A percentile compares a stretch with the other conserved stretches of the same genome.
Conservation (phyloP, 1,140 invertebrate genomes). For the Hycleus cichorii region DNA sequence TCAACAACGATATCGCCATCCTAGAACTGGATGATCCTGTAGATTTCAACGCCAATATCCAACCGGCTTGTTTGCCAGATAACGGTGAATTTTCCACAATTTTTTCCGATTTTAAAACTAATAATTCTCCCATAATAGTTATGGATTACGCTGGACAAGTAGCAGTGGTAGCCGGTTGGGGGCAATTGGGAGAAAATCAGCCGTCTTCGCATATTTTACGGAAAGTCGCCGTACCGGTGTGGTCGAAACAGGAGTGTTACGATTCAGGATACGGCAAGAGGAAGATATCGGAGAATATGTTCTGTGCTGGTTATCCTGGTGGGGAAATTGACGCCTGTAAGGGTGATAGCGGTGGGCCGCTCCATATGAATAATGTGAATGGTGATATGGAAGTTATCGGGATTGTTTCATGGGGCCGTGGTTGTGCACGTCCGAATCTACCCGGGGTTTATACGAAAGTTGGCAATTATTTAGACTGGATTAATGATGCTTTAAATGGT, state of each 20-base stretch:
- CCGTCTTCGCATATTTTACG: conserved; percentile 52
- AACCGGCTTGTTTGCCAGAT: conserved; percentile 64
- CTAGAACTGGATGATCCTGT: conserved; percentile 60
- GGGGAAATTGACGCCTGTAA: conserved; percentile 40
- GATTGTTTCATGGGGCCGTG: conserved; percentile 72
- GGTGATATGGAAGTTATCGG: conserved; percentile 49
- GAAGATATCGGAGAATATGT: conserved; percentile 64
- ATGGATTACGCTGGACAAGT: conserved; percentile 50
- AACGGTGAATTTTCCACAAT: conserved; percentile 29
- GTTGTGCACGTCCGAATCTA: conserved; percentile 63
- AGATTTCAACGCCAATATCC: conserved; percentile 49
- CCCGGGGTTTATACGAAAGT: conserved; percentile 72
- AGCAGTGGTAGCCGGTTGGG: conserved; percentile 73
- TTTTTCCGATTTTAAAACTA: no score
- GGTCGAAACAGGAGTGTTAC: conserved; percentile 50
- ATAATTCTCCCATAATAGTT: conserved; percentile 8
- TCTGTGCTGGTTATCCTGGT: conserved; percentile 55
- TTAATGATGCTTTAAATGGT: conserved; percentile 45
- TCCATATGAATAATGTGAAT: conserved; percentile 38
- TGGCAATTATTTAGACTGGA: conserved; percentile 61
- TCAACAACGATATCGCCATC: conserved; percentile 76
- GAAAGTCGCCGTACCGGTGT: conserved; percentile 53
- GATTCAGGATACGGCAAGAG: conserved; percentile 47
- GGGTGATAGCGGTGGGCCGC: conserved; percentile 52
- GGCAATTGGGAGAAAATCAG: conserved; percentile 55